Base-by-base conservation (phyloP, 2,888 invertebrate genomes). In the Dichetophora obliterata region DNA sequence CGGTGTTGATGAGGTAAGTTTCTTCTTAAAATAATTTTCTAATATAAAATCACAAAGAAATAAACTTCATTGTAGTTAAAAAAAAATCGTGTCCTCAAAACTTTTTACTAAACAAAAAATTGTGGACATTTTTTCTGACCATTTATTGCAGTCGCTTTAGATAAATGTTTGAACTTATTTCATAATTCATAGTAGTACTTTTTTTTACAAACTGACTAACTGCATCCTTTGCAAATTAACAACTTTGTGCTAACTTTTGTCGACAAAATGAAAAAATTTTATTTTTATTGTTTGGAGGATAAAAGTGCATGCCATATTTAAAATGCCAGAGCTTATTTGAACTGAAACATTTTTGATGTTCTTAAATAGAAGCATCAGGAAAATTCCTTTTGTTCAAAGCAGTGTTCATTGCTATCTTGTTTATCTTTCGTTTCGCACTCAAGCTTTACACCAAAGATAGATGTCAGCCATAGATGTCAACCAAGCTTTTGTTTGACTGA, bases 1-100 rank as follows among this genome's bases (percentile, higher is more conserved):
- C 85, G 98, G 98, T 81, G 96, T 98, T 16, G 95, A 96, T 90
- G 96, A 97, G 81, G 82, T 81, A 68, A 83, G 81, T 79, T 66
- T 59, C 27, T 61, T 31, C 1, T 19, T 74, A 27, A 16, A 19
- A 48, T 75, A 34, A 16, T 54, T 34, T n/a, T n/a, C n/a, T n/a
- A n/a, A n/a, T n/a, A n/a, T n/a, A n/a, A n/a, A n/a, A n/a, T n/a
- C n/a, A n/a, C n/a, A n/a, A n/a, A 50, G 6, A 43, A 19, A 61
- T 48, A 50, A 43, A 5, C 50, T 50, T 8, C 22, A 57, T 37
- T 31, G 22, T 16, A 65, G 68, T 54, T 59, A 19, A 50, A 70
- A 65, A 59, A 75, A 65, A 63, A 78, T 73, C 52, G 71, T 70
- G 54, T 75, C 69, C 72, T 31, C 4, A 66, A 75, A 66, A 66